phyloP scores from a whole-genome alignment of 2,797 vertebrate genomes.

The Phrynocephalus guinanensis region DNA sequence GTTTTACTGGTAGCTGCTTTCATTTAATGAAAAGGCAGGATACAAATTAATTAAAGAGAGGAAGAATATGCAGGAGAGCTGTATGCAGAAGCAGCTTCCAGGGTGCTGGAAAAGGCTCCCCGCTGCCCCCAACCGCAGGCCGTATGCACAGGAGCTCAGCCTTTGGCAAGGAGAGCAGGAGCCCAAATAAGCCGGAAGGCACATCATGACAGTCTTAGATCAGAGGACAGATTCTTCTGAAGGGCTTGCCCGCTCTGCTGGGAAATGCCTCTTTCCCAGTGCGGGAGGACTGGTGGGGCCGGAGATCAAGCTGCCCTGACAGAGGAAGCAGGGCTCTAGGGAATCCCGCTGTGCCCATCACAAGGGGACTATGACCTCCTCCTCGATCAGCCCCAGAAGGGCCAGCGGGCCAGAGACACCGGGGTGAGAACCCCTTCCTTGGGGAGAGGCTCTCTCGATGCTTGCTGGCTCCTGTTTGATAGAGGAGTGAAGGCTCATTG shows the following conservation, averaged over 20 bases:
- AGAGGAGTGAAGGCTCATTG: too few species aligned
- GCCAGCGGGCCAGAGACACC: too few species aligned
- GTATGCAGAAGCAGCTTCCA: not conserved
- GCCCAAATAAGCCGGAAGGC: not conserved
- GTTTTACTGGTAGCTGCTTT: not conserved
- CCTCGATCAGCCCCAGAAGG: too few species aligned
- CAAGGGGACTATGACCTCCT: not conserved
- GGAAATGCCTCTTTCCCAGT: not conserved
- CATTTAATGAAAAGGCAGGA: not conserved
- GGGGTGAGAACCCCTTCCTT: too few species aligned
- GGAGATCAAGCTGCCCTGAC: not conserved
- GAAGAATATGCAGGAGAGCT: not conserved
- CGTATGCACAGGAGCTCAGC: not conserved
- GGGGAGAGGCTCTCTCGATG: too few species aligned
- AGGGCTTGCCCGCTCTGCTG: not conserved
- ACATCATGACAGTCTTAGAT: not conserved
- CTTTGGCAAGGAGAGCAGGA: not conserved
- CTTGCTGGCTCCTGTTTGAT: too few species aligned
- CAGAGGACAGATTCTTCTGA: not conserved
- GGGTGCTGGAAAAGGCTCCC: not conserved
- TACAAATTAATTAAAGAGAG: not conserved
- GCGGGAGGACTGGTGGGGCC: not conserved
- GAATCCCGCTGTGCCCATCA: not conserved
- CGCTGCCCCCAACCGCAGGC: too few species aligned
- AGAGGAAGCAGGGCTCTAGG: not conserved